These are phyloP conservation scores for Drosophila quinaria DNA, from an alignment of 2,888 invertebrate species.

Conservation along the genomic window DNA sequence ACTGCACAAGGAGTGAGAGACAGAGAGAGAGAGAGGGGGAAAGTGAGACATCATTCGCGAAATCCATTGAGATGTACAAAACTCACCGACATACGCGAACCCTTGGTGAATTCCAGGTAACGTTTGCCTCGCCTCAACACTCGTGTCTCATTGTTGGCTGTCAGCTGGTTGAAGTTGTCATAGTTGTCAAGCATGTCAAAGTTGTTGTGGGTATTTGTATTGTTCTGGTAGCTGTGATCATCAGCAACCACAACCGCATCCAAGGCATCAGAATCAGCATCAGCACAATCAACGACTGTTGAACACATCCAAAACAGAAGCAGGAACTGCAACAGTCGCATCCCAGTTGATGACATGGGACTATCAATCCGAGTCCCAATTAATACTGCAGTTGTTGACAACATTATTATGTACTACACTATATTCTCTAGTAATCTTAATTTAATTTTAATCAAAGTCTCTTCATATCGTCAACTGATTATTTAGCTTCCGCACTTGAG, in stretches of 20 bases:
- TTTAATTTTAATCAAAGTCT: conserved; percentile 12
- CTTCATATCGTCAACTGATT: conserved; percentile 32
- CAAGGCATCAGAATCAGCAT: conserved; percentile 48
- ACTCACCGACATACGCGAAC: conserved; percentile 85
- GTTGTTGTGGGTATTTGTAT: conserved; percentile 19
- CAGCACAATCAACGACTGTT: conserved; percentile 48
- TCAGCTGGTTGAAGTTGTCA: conserved; percentile 46
- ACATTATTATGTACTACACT: conserved; percentile 23
- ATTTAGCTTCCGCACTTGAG: conserved; percentile 16
- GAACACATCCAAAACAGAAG: conserved; percentile 39
- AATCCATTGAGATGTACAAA: not conserved
- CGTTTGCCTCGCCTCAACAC: conserved; percentile 81
- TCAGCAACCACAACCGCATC: conserved; percentile 20
- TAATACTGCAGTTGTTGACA: conserved; percentile 25
- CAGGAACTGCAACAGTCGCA: conserved; percentile 35
- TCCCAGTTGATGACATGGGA: conserved; percentile 10
- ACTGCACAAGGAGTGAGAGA: conserved; percentile 85
- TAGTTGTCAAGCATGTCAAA: conserved; percentile 39
- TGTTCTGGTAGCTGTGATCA: conserved; percentile 7
- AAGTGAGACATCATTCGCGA: not conserved
- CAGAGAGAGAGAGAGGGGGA: not conserved
- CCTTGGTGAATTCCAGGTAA: conserved; percentile 83
- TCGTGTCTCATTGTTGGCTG: conserved; percentile 46
- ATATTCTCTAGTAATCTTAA: conserved; percentile 1
- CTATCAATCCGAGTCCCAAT: conserved; percentile 35